These are phyloP conservation scores for Spodoptera exigua DNA, from an alignment of 2,888 invertebrate genomes.

Conservation along the genomic window DNA sequence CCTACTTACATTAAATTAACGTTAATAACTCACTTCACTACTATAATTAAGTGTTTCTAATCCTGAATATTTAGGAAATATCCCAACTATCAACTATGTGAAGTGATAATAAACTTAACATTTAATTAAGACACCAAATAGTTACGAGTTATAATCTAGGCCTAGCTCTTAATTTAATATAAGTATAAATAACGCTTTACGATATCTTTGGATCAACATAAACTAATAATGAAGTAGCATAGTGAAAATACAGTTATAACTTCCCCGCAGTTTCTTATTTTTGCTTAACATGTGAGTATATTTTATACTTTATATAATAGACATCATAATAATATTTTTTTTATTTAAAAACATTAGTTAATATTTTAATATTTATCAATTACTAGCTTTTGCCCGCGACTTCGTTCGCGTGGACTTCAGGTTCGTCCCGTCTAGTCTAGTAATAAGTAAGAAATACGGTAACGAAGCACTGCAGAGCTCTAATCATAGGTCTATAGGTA, in stretches of 20 bases:
- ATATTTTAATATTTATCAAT: too few relatives aligned
- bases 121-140: constrained; percentile 10
- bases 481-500: too few relatives aligned
- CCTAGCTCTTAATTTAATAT: too few relatives aligned
- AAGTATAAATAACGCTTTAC: constrained; percentile 3
- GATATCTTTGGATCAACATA: neutral
- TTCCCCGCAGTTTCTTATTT: neutral
- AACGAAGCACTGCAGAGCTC: too few relatives aligned
- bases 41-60: constrained; percentile 10
- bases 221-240: neutral
- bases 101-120: constrained; percentile 23
- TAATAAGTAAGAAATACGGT: too few relatives aligned
- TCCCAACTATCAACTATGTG: constrained; percentile 14
- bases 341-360: too few relatives aligned
- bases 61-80: neutral
- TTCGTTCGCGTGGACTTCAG: too few relatives aligned
- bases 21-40: constrained; percentile 25
- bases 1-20: constrained; percentile 4
- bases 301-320: too few relatives aligned
- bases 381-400: too few relatives aligned
- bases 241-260: neutral
- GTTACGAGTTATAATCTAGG: constrained; percentile 15
- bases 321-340: too few relatives aligned
- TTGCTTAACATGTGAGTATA: too few relatives aligned
- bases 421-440: too few relatives aligned